Evolutionary conservation across 2,888 invertebrate species (phyloP).

Genomic region (Eustalomyia histrio): DNA sequence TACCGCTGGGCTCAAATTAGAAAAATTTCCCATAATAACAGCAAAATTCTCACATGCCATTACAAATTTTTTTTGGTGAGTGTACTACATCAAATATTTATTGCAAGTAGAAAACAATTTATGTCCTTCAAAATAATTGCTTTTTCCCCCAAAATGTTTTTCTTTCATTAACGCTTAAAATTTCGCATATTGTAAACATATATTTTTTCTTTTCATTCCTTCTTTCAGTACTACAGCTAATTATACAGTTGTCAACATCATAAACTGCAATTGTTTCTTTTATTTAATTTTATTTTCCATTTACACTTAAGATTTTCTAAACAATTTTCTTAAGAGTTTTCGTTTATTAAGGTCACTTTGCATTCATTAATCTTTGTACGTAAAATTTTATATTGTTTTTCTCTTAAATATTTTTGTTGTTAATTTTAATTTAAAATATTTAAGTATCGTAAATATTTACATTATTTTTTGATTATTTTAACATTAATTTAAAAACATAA

Average conservation of each 20-base stretch:
- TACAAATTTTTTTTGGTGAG: too few relatives aligned
- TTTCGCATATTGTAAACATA: neutral
- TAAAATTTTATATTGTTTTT: too few relatives aligned
- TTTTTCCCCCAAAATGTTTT: neutral
- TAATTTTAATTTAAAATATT: too few relatives aligned
- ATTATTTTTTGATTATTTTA: neutral
- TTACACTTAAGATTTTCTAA: neutral
- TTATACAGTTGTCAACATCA: conserved; percentile 45
- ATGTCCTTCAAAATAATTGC: too few relatives aligned
- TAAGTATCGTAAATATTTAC: too few relatives aligned
- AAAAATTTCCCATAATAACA: too few relatives aligned
- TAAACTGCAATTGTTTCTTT: conserved; percentile 21
- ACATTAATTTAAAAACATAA: neutral
- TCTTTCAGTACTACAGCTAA: conserved; percentile 17
- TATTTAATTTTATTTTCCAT: neutral
- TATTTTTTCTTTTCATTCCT: neutral
- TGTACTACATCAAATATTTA: too few relatives aligned
- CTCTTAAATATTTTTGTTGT: too few relatives aligned
- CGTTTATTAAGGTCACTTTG: neutral
- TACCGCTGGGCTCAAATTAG: too few relatives aligned
- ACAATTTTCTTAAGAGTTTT: neutral
- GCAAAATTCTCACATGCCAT: too few relatives aligned
- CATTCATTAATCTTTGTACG: neutral
- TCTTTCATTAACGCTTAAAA: neutral
- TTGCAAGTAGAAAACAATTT: too few relatives aligned